A percentile compares a stretch with the other conserved stretches of the same genome.
Evolutionary conservation across 2,113 vertebrate genomes (phyloP).

Genomic region (Acrocephalus kingi): DNA sequence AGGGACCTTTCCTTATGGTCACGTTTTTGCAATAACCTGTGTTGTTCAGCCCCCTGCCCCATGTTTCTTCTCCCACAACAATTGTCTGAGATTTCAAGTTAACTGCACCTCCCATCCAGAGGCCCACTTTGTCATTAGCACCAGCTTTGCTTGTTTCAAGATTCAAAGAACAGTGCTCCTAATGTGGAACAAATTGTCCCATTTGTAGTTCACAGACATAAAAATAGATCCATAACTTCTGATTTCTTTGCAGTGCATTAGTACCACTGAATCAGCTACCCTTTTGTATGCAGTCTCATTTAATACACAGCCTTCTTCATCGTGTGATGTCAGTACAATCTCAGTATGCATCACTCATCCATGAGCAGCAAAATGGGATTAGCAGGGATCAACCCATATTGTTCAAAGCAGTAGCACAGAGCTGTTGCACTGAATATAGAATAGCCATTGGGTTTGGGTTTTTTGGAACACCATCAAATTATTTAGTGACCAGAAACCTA

Average conservation of each 20-base stretch:
- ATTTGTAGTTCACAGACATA: not conserved
- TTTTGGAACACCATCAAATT: not conserved
- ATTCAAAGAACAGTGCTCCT: not conserved
- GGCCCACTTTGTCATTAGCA: not conserved
- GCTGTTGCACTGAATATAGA: not conserved
- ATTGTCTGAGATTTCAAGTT: not conserved
- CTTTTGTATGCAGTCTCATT: conserved; percentile 12
- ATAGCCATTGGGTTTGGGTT: not conserved
- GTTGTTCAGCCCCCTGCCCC: not conserved
- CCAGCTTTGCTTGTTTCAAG: not conserved
- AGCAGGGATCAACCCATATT: conserved; percentile 21
- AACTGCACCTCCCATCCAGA: not conserved
- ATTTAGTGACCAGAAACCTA: not conserved
- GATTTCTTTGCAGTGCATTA: not conserved
- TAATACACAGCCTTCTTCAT: conserved; percentile 23
- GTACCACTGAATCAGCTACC: conserved; percentile 16
- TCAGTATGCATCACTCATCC: conserved; percentile 17
- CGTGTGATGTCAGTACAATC: not conserved
- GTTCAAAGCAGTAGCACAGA: not conserved
- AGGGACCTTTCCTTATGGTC: not conserved
- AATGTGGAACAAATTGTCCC: conserved; percentile 10
- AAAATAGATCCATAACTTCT: not conserved
- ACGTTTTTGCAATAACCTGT: not conserved
- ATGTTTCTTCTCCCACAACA: not conserved
- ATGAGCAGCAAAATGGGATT: conserved; percentile 51